phyloP scores from a whole-genome alignment of 2,113 vertebrate species.

The Triplophysa dalaica region DNA sequence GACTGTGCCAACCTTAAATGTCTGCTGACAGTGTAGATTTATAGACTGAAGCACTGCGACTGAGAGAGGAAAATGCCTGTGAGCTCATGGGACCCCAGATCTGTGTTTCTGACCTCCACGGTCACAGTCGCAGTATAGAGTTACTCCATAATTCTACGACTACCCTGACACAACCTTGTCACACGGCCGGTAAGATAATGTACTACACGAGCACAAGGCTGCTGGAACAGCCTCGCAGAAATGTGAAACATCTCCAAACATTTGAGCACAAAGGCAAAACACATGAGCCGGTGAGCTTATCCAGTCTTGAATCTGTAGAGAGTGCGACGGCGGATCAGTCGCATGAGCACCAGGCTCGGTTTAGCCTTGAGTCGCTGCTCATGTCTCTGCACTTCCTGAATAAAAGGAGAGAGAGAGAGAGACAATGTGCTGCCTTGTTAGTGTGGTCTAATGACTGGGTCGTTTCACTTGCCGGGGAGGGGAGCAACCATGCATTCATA shows the following conservation, averaged over 20 bases:
- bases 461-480: constrained; percentile 23
- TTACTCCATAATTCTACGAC: constrained; percentile 46
- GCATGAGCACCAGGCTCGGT: constrained; percentile 32
- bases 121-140: constrained; percentile 35
- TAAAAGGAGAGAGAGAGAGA: constrained; percentile 35
- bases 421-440: constrained; percentile 42
- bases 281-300: constrained; percentile 33
- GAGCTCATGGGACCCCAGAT: constrained; percentile 20
- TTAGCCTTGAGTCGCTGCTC: constrained; percentile 26
- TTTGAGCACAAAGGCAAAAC: constrained; percentile 40
- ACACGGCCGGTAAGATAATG: constrained; percentile 32
- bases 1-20: constrained; percentile 34
- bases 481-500: constrained; percentile 37
- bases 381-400: constrained; percentile 43
- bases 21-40: constrained; percentile 38
- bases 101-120: constrained; percentile 40
- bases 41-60: constrained; percentile 23
- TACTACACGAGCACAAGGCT: constrained; percentile 36
- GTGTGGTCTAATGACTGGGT: constrained; percentile 37
- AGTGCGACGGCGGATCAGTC: constrained; percentile 25
- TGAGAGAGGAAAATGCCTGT: constrained; percentile 27
- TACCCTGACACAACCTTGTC: constrained; percentile 36
- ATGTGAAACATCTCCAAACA: constrained; percentile 43
- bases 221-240: constrained; percentile 22
- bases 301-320: constrained; percentile 27